Evolutionary conservation across 1,140 invertebrate species (phyloP).

Genomic region (Pteromalus puparum): DNA sequence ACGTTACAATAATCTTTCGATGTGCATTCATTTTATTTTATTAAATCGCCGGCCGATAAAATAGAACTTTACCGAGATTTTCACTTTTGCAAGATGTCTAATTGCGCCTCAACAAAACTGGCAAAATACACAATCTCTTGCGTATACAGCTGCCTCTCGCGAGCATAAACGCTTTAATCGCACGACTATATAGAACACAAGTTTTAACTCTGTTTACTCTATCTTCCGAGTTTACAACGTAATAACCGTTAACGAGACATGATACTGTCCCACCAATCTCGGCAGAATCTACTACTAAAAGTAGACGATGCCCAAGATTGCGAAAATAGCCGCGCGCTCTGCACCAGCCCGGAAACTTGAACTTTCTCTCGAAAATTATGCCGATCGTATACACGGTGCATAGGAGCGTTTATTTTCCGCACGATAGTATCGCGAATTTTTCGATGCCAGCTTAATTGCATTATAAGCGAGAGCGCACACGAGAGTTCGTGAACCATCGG

Average conservation of each 20-base stretch:
- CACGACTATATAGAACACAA: not conserved
- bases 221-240: not conserved
- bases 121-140: not conserved
- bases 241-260: slow-evolving; percentile 1
- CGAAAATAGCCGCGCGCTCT: not conserved
- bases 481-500: not conserved
- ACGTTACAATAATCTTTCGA: too few relatives aligned
- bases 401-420: not conserved
- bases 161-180: not conserved
- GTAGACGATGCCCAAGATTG: not conserved
- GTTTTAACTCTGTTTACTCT: not conserved
- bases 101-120: not conserved
- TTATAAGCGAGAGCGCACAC: not conserved
- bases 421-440: slow-evolving; percentile 13
- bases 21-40: not conserved
- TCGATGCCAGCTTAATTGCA: not conserved
- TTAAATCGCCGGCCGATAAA: not conserved
- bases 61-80: not conserved
- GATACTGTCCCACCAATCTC: not conserved
- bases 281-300: slow-evolving; percentile 2
- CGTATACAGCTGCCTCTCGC: not conserved
- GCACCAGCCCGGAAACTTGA: not conserved
- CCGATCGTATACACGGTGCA: not conserved
- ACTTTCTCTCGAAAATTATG: slow-evolving; percentile 25
- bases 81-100: not conserved